Evolutionary conservation across 2,888 invertebrate species (phyloP), one percentile per base, ranked within the genome.

Genomic region (Lasioglossum leucozonium): DNA sequence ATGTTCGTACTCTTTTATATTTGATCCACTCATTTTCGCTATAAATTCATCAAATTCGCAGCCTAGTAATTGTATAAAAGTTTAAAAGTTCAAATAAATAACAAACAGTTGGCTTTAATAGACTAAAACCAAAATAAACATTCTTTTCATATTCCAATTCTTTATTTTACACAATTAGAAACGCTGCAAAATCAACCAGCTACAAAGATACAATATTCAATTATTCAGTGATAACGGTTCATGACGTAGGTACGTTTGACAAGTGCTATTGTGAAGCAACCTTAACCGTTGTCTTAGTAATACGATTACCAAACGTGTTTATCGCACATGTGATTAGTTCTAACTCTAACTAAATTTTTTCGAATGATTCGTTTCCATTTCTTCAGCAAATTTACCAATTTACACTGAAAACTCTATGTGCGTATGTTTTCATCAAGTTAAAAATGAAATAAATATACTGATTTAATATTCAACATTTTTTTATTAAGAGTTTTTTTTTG

Each of bases 211-310:
- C 37, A 67, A 40, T 67, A 67, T 67, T 40, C 67, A 67, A 37
- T 40, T 67, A 40, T 37, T 67, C 47, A 22, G 26, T 18, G 72
- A 72, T 72, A 72, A 72, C 44, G 47, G 72, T 72, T 72, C 42
- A 1, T 30, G 30, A 30, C 22, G 30, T 47, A 72, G 30, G 18
- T 22, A 26, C 11, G 22, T 72, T 72, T 72, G 47, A 47, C 47
- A 47, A 72, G 47, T 72, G 44, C 16, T 72, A 34, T 34, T 34
- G 30, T 18, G 16, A 58, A 16, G 30, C 30, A 72, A 18, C 44
- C 22, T 47, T 47, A 30, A 30, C 72, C 22, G 44, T 72, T 72
- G 30, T 26, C 16, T 72, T 30, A 22, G 44, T 10, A n/a, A 44
- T 30, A 18, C 44, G 30, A n/a, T 47, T 72, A 18, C 6, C 13